Conservation (phyloP, 2,113 vertebrate genomes). For the Syngnathoides biaculeatus region DNA sequence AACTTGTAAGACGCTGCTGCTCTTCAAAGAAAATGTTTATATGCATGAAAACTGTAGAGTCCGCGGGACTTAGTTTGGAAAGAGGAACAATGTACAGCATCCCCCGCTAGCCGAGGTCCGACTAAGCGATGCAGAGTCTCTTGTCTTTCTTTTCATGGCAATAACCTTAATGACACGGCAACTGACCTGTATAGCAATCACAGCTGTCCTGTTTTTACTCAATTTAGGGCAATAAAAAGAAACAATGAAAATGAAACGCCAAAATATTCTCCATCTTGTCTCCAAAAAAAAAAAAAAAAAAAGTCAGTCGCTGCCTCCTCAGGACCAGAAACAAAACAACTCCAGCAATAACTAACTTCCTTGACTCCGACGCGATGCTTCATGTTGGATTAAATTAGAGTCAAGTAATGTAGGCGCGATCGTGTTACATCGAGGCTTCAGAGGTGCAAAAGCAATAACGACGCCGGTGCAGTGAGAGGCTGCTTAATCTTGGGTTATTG, state of each 20-base stretch:
- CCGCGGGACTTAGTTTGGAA: constrained; percentile 75
- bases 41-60: constrained; percentile 84
- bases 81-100: constrained; percentile 78
- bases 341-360: constrained; percentile 44
- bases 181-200: constrained; percentile 74
- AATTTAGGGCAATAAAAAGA: constrained; percentile 74
- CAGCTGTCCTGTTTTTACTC: constrained; percentile 72
- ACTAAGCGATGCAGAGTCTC: constrained; percentile 60
- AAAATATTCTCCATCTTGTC: constrained; percentile 64
- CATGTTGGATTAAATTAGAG: constrained; percentile 15
- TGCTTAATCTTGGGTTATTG: constrained; percentile 4
- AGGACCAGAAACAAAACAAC: constrained; percentile 31
- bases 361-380: neutral
- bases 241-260: constrained; percentile 50
- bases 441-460: constrained; percentile 56
- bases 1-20: constrained; percentile 82
- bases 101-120: constrained; percentile 61
- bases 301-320: constrained; percentile 36
- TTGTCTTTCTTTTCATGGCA: constrained; percentile 62
- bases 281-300: no score
- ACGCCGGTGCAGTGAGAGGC: constrained; percentile 22
- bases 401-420: constrained; percentile 23
- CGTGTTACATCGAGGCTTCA: constrained; percentile 13
- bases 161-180: constrained; percentile 72
- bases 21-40: constrained; percentile 83